These are phyloP conservation scores for Sphecodes monilicornis DNA, from an alignment of 2,888 invertebrate genomes.

Conservation along the genomic window DNA sequence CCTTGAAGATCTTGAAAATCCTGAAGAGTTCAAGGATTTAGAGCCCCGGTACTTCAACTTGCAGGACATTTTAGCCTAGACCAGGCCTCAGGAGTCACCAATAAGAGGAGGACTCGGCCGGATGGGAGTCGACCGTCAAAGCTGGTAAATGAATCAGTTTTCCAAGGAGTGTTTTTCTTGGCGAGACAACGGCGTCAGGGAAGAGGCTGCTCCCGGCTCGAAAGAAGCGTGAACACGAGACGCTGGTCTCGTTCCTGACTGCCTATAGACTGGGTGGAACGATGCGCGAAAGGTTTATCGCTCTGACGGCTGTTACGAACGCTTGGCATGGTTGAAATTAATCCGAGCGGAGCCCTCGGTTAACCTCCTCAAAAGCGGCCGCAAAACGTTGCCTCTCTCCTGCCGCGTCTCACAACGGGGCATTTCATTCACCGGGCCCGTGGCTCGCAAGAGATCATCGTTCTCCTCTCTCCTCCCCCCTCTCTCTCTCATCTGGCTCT, in stretches of 20 bases:
- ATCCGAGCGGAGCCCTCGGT: constrained; percentile 76
- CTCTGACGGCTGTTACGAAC: constrained; percentile 67
- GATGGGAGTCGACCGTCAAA: neutral
- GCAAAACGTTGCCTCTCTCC: constrained; percentile 43
- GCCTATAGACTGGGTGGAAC: constrained; percentile 62
- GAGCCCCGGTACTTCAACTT: neutral
- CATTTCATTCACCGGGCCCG: constrained; percentile 56
- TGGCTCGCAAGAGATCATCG: constrained; percentile 54
- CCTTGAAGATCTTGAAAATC: neutral
- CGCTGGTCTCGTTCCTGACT: constrained; percentile 39
- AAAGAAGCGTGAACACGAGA: constrained; percentile 52
- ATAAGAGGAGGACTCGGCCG: neutral
- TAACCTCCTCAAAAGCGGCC: constrained; percentile 71
- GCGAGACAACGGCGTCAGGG: constrained; percentile 60
- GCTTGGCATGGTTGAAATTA: constrained; percentile 76
- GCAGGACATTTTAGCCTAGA: neutral
- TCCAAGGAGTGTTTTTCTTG: constrained; percentile 37
- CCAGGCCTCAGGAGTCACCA: neutral
- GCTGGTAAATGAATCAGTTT: constrained; percentile 13
- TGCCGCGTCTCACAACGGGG: constrained; percentile 58
- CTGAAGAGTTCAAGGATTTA: neutral
- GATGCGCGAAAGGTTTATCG: constrained; percentile 71
- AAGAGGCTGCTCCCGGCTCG: constrained; percentile 38
- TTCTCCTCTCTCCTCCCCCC: neutral
- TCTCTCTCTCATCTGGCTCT: neutral